These are phyloP conservation scores for Limnodromus scolopaceus DNA, from an alignment of 2,797 vertebrate species.

Conservation along the genomic window DNA sequence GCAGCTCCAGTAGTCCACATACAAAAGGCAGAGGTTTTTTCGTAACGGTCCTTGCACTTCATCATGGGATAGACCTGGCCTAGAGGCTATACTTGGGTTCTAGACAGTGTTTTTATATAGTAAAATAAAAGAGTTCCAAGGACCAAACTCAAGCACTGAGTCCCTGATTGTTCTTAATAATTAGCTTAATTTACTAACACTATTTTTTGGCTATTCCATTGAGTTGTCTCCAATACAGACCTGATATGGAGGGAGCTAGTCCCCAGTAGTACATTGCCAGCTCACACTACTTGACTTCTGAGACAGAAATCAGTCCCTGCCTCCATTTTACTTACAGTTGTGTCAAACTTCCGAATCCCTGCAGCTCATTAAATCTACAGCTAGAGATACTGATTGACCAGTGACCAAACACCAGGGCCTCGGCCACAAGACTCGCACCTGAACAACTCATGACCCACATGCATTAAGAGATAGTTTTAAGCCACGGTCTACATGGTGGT, in stretches of 20 bases:
- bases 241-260: background rate
- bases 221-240: background rate
- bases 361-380: background rate
- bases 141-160: background rate
- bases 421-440: fast-evolving
- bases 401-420: background rate
- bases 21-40: background rate
- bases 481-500: background rate
- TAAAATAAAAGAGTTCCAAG: background rate
- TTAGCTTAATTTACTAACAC: background rate
- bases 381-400: background rate
- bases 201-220: background rate
- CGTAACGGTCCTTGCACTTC: background rate
- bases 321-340: background rate
- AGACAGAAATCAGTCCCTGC: background rate
- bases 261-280: background rate
- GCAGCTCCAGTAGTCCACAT: background rate
- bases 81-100: background rate
- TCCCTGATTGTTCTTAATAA: background rate
- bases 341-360: background rate
- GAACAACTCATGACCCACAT: background rate
- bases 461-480: background rate
- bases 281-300: background rate
- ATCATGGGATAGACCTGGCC: background rate
- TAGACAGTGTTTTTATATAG: background rate